phyloP scores from a whole-genome alignment of 2,797 vertebrate genomes.

The Lacerta agilis region DNA sequence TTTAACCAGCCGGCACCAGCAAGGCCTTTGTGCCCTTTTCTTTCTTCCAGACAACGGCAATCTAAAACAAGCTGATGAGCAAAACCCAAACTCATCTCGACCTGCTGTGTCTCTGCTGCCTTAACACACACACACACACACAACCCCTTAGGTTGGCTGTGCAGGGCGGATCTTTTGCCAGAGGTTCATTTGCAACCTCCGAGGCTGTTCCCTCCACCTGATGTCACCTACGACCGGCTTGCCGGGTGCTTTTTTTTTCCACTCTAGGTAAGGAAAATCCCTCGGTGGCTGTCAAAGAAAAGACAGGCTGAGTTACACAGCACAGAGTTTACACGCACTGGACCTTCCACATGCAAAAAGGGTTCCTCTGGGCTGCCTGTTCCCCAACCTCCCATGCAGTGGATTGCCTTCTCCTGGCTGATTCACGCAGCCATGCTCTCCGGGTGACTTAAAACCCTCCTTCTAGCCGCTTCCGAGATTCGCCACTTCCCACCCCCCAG shows the following conservation, averaged over 20 bases:
- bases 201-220: neutral
- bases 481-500: neutral
- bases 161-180: neutral
- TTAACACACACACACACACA: no score
- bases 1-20: neutral
- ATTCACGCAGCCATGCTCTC: neutral
- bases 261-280: neutral
- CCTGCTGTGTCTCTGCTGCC: no score
- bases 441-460: neutral
- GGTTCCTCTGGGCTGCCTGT: no score
- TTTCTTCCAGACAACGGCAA: no score
- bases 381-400: no score
- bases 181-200: neutral
- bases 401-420: accelerated
- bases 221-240: no score
- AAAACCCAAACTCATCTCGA: neutral
- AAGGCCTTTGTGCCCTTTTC: no score
- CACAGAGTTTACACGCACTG: neutral
- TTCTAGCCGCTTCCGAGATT: no score
- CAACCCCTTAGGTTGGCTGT: no score
- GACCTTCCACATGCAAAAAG: no score
- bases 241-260: neutral
- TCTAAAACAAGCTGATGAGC: no score
- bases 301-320: neutral
- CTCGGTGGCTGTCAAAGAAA: neutral